Conservation (phyloP, 2,888 invertebrate genomes). For the Andricus curvator region DNA sequence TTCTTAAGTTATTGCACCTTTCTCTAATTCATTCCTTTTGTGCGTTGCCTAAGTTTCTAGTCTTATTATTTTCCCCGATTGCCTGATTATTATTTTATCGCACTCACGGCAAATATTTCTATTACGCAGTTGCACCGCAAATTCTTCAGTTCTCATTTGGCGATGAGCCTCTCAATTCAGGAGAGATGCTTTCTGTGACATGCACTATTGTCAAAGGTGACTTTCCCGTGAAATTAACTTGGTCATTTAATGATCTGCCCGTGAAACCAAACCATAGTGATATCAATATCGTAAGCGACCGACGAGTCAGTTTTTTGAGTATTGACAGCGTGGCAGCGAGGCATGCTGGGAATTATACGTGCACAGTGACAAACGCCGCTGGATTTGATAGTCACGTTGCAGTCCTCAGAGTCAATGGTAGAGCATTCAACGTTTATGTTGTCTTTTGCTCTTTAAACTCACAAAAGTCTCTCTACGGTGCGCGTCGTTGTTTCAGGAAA, state of each 20-base stretch:
- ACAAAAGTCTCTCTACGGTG: not conserved
- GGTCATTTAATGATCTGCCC: conserved; percentile 86
- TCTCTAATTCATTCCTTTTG: conserved; percentile 6
- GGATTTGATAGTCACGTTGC: conserved; percentile 83
- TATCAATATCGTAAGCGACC: conserved; percentile 83
- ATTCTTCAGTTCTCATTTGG: conserved; percentile 81
- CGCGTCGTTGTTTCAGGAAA: not conserved
- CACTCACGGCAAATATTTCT: conserved; percentile 30
- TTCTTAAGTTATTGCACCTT: not conserved
- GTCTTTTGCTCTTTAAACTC: not conserved
- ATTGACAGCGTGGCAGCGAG: conserved; percentile 83
- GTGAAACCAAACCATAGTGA: conserved; percentile 79
- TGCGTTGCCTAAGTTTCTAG: not conserved
- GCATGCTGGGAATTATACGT: conserved; percentile 87
- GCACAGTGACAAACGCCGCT: conserved; percentile 84
- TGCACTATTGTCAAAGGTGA: conserved; percentile 84
- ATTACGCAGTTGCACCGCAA: conserved; percentile 80
- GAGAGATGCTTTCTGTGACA: conserved; percentile 81
- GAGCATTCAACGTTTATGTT: conserved; percentile 39
- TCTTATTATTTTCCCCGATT: conserved; percentile 7
- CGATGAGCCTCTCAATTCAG: conserved; percentile 79
- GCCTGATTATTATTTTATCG: not conserved
- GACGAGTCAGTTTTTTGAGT: conserved; percentile 83
- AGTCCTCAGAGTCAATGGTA: conserved; percentile 85
- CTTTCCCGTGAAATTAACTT: conserved; percentile 83